Percentiles rank a stretch among this genome's conserved stretches.
phyloP scores from a whole-genome alignment of 2,113 vertebrate genomes.

The Phodopus roborovskii region DNA sequence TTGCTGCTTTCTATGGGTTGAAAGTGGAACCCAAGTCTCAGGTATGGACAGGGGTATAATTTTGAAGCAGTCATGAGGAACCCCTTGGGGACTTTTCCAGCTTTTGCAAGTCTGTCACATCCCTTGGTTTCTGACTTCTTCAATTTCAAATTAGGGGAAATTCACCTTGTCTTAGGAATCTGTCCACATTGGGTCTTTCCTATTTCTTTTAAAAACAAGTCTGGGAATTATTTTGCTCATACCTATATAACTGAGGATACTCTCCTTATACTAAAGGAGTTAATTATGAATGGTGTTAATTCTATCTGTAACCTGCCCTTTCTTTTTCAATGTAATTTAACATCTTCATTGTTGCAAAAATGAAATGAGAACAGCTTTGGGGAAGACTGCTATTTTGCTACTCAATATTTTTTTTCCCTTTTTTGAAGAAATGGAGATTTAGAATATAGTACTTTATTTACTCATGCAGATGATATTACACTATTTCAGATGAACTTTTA shows the following conservation, averaged over 20 bases:
- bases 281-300: not conserved
- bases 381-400: not conserved
- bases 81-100: not conserved
- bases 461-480: not conserved
- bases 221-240: not conserved
- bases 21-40: not conserved
- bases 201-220: not conserved
- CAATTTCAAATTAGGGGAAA: not conserved
- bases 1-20: not conserved
- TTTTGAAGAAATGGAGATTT: conserved; percentile 11
- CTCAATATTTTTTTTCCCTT: not conserved
- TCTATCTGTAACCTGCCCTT: not conserved
- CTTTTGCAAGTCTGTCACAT: not conserved
- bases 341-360: not conserved
- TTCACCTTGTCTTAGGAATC: not conserved
- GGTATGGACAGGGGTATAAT: accelerated
- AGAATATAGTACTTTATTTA: not conserved
- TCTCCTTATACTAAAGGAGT: not conserved
- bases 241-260: not conserved
- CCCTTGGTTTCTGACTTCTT: not conserved
- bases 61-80: not conserved
- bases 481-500: not conserved
- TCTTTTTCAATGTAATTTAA: not conserved
- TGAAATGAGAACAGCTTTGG: not conserved
- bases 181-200: not conserved